Evolutionary conservation across 2,113 vertebrate species (phyloP), one percentile per base, ranked within the genome.

Genomic region (Grantiella picta): DNA sequence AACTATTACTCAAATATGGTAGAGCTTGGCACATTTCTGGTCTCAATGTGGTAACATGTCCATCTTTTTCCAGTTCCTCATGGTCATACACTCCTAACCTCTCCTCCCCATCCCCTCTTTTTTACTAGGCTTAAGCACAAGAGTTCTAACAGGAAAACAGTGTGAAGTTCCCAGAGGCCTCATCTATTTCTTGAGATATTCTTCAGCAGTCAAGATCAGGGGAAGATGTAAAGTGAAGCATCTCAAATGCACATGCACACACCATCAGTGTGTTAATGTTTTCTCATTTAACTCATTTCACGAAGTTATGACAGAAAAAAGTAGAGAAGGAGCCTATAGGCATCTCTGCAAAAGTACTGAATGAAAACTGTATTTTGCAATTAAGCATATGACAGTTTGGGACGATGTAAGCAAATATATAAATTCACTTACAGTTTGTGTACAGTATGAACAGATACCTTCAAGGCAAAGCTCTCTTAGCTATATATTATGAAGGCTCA

Each of bases 311-410:
- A 71, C 1, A 15, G 15, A 1, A 75, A 57, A 50, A 84, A 36
- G 6, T 31, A 81, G 52, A 44, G 68, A 35, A 56, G 53, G 29
- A 91, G 71, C 28, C 68, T 47, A 60, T 8, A 79, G 40, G 72
- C 47, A 86, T 60, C 33, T 83, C 64, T 61, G 40, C 28, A 64
- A 64, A 42, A 75, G 10, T 13, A 80, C 1, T 63, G 71, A 89
- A 81, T 50, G 71, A 90, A 68, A 93, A 63, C 36, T 84, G 25
- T 47, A 60, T 40, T 71, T 86, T 94, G 68, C 52, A 78, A 56
- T 49, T 83, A 78, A 47, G n/a, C 21, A 40, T 40, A 33, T 36
- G 64, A 66, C 79, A 92, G 33, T 33, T 70, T 84, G 35, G 49
- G 44, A 44, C 56, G 75, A 85, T 47, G 45, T 35, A 84, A 94